Conservation (phyloP, 2,888 invertebrate species). For the Torymus texanus region DNA sequence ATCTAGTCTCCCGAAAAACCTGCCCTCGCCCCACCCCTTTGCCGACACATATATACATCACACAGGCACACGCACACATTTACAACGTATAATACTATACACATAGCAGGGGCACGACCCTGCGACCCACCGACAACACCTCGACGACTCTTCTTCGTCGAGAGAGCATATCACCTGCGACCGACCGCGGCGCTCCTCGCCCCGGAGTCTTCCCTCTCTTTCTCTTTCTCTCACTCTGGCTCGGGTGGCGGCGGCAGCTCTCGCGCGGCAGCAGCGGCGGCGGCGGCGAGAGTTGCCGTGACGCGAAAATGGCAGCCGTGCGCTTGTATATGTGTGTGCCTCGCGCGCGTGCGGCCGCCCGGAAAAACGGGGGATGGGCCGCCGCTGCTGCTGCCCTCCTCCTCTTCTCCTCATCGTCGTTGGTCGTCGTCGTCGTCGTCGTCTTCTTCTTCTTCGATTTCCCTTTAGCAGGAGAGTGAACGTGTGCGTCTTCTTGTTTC, state of each 20-base stretch:
- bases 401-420: neutral
- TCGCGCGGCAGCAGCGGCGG: conserved; percentile 18
- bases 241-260: conserved; percentile 14
- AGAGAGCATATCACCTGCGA: conserved; percentile 27
- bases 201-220: conserved; percentile 13
- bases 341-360: conserved; percentile 31
- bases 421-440: neutral
- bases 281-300: conserved; percentile 18
- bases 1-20: too few relatives aligned
- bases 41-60: too few relatives aligned
- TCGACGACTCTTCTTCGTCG: neutral
- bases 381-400: neutral
- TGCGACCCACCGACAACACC: too few relatives aligned
- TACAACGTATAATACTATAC: too few relatives aligned
- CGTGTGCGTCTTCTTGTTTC: too few relatives aligned
- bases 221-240: conserved; percentile 19
- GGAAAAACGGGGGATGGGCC: conserved; percentile 50
- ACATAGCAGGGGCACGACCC: too few relatives aligned
- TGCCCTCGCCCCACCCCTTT: too few relatives aligned
- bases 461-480: too few relatives aligned
- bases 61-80: too few relatives aligned
- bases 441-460: neutral
- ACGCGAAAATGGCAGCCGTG: conserved; percentile 48
- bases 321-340: neutral
- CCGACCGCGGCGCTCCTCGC: conserved; percentile 20